These are phyloP conservation scores for Helostoma temminkii DNA, from an alignment of 2,797 vertebrate species.

Conservation along the genomic window DNA sequence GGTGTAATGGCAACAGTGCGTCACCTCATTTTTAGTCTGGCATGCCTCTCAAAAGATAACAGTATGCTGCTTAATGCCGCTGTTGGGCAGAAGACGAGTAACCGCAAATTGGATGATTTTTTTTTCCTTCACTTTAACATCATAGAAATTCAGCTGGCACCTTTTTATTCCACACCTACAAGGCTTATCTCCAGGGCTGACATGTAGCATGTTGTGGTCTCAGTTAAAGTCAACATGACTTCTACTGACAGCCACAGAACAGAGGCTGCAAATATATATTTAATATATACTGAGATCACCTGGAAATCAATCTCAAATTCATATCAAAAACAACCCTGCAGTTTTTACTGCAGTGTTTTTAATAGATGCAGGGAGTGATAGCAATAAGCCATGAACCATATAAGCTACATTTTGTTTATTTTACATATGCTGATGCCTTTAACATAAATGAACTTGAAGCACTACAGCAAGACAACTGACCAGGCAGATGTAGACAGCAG, in stretches of 20 bases:
- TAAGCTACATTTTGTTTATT: too few species aligned
- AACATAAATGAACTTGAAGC: too few species aligned
- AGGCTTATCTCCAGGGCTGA: slow-evolving; percentile 44
- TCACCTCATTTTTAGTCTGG: too few species aligned
- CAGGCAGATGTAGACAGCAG: too few species aligned
- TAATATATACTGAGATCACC: not conserved
- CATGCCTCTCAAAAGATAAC: slow-evolving; percentile 42
- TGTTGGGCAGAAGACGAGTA: slow-evolving; percentile 34
- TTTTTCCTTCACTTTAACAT: slow-evolving; percentile 4
- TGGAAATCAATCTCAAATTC: not conserved
- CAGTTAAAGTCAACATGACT: slow-evolving; percentile 10
- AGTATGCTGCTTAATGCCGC: slow-evolving; percentile 24
- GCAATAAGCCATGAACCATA: too few species aligned
- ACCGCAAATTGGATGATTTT: slow-evolving; percentile 22
- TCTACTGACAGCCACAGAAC: slow-evolving; percentile 9
- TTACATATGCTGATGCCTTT: too few species aligned
- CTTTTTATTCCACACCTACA: slow-evolving; percentile 23
- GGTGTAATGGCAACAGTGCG: too few species aligned
- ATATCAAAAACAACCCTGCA: too few species aligned
- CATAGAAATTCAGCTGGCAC: slow-evolving; percentile 17
- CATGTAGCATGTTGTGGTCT: slow-evolving; percentile 16
- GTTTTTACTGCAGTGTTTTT: too few species aligned
- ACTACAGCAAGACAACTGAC: too few species aligned
- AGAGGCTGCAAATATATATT: slow-evolving; percentile 10
- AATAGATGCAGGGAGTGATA: too few species aligned